Base-by-base conservation (phyloP, 2,797 vertebrate species). In the Melanotaenia parkinsoni region DNA sequence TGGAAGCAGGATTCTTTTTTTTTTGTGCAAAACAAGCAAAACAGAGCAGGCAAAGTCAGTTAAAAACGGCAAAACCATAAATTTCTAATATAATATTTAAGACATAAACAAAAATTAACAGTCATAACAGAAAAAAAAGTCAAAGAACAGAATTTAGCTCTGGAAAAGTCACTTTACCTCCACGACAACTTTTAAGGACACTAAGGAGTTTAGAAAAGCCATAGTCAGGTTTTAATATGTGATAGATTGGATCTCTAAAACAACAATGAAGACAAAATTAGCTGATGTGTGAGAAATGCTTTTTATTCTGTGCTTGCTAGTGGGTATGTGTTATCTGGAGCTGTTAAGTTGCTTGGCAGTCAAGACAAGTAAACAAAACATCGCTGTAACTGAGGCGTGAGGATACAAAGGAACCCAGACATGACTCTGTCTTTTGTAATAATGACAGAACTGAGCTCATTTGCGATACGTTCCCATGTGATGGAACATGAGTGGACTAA, bases 251-350 rank as follows among this genome's bases (percentile, higher is more conserved):
- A 20, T 6, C 13, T 50, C 32, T 16, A 13, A 69, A 50, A 1
- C n/a, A 20, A 26, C 32, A 67, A 32, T 62, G 40, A 50, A 50
- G 38, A 38, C 14, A 38, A 43, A 62, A 74, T 56, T 16, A 45
- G 35, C 3, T 62, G 26, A 65, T 38, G 54, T 61, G 61, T 45
- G n/a, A 59, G 60, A 69, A 59, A 18, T 3, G 2, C 1, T 5
- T 0, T 13, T 38, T 47, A 3, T 51, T 62, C 32, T 33, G 0
- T 4, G 32, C 57, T 35, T 32, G 0, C 35, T 30, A 26, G 20
- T 37, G 62, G 22, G 5, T 47, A 7, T 59, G 16, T 58, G 28
- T 9, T 37, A 9, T 63, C 32, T 28, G 11, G 28, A 35, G 28
- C 26, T 32, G 61, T 6, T 61, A 14, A 22, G 28, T 22, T 16